These are phyloP conservation scores for Premnoplex brunnescens DNA, from an alignment of 2,797 vertebrate species.

Conservation along the genomic window DNA sequence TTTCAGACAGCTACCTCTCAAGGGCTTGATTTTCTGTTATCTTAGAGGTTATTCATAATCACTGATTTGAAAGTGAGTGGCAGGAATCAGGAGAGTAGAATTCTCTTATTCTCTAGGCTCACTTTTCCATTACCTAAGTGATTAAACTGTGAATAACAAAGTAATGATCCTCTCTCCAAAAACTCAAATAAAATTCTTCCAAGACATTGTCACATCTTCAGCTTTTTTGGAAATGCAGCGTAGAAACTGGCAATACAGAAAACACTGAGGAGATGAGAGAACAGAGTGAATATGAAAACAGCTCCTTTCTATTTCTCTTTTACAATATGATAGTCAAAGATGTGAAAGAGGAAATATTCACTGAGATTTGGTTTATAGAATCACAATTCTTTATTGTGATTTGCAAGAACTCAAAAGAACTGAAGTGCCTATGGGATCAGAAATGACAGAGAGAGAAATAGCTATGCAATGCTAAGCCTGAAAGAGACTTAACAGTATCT, in stretches of 20 bases:
- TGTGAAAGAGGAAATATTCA: not conserved
- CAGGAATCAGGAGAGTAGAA: not conserved
- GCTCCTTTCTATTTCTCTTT: not conserved
- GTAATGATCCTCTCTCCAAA: not conserved
- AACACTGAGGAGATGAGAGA: not conserved
- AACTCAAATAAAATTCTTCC: not conserved
- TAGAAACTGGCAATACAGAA: not conserved
- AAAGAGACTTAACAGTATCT: not conserved
- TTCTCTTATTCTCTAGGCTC: not conserved
- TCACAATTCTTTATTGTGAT: not conserved
- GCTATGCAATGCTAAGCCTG: not conserved
- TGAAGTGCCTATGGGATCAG: not conserved
- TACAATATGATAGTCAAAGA: not conserved
- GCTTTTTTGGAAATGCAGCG: not conserved
- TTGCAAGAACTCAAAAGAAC: not conserved
- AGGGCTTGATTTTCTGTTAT: not conserved
- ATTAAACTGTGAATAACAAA: not conserved
- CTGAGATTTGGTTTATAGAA: not conserved
- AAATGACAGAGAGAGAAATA: not conserved
- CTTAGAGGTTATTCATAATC: not conserved
- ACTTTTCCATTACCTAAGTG: not conserved
- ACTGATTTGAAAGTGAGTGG: not conserved
- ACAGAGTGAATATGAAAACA: not conserved
- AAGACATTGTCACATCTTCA: not conserved
- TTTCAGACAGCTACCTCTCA: not conserved